Conservation (phyloP, 2,888 invertebrate species). For the Conops quadrifasciatus region DNA sequence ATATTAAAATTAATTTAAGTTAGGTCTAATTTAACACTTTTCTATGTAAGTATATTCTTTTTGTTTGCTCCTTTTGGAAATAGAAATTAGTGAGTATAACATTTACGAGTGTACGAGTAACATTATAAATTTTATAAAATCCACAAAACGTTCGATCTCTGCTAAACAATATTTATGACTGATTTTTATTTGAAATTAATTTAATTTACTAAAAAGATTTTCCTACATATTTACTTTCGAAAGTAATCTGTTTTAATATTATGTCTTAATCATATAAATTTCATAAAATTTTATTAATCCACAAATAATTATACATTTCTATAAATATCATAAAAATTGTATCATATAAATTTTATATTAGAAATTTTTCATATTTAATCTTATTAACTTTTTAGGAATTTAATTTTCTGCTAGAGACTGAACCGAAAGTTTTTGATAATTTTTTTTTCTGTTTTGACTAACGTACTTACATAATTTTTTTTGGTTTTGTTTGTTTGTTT, state of each 20-base stretch:
- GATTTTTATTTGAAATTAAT: slow-evolving; percentile 27
- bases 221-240: too few relatives aligned
- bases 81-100: too few relatives aligned
- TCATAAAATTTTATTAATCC: background rate
- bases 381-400: background rate
- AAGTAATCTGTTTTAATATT: slow-evolving; percentile 1
- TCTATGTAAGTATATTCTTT: background rate
- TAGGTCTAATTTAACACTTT: too few relatives aligned
- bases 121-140: too few relatives aligned
- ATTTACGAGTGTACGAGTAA: too few relatives aligned
- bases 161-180: slow-evolving; percentile 22
- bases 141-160: slow-evolving; percentile 18
- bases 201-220: too few relatives aligned
- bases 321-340: too few relatives aligned
- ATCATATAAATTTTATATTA: background rate
- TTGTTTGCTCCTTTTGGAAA: too few relatives aligned
- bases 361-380: slow-evolving; percentile 3
- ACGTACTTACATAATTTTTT: slow-evolving; percentile 23
- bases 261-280: background rate
- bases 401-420: slow-evolving; percentile 25
- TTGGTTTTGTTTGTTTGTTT: slow-evolving; percentile 38
- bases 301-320: too few relatives aligned
- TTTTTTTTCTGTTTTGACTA: too few relatives aligned
- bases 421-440: slow-evolving; percentile 13
- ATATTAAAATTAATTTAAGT: too few relatives aligned